These are phyloP conservation scores for Pedionomus torquatus DNA, from an alignment of 2,113 vertebrate species.

Conservation along the genomic window DNA sequence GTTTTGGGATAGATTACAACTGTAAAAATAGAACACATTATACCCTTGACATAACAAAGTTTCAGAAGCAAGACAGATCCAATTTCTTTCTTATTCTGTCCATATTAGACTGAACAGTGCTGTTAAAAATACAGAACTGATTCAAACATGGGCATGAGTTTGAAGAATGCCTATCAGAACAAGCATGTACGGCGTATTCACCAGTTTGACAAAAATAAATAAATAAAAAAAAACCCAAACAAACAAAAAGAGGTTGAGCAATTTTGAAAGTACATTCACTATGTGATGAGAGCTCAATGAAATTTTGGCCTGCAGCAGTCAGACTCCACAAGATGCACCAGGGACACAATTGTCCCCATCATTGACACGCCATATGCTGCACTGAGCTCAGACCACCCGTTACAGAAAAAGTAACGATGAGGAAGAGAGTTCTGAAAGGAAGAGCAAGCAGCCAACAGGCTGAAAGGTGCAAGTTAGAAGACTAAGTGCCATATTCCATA, in stretches of 20 bases:
- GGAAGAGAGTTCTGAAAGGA: background rate
- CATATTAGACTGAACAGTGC: background rate
- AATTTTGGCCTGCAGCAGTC: background rate
- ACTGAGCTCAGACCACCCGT: background rate
- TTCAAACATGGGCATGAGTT: background rate
- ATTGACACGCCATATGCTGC: background rate
- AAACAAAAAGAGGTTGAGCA: background rate
- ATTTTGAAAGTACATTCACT: background rate
- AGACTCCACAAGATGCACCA: background rate
- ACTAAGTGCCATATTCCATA: background rate
- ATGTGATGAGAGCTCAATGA: background rate
- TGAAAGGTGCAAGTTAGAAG: background rate
- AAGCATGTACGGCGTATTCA: background rate
- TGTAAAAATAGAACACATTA: background rate
- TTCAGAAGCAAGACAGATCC: background rate
- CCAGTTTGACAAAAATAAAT: background rate
- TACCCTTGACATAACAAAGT: background rate
- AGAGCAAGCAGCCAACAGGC: background rate
- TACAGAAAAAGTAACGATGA: background rate
- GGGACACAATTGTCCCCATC: background rate
- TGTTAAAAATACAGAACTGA: background rate
- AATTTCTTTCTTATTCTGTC: background rate
- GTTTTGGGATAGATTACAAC: background rate
- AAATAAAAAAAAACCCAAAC: too few relatives aligned
- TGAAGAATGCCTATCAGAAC: background rate